Base-by-base conservation (phyloP, 2,113 vertebrate species). In the Xiphias gladius region DNA sequence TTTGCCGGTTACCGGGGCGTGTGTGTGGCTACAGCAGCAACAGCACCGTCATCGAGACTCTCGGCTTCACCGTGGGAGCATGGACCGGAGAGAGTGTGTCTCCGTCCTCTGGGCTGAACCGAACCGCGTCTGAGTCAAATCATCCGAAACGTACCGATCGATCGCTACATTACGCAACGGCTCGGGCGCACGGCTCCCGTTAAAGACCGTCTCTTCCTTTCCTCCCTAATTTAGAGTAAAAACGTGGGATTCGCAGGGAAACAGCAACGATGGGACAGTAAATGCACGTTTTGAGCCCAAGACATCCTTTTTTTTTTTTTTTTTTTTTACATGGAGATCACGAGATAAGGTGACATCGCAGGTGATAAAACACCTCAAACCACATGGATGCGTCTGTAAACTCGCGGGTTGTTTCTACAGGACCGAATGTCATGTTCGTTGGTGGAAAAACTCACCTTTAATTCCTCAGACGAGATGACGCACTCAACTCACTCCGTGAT, bases 381-480 rank as follows among this genome's bases (percentile, higher is more conserved):
- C 26, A 4, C 22, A 59, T 2, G 1, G 2, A n/a, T 7, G 37
- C 26, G 7, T 20, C 39, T 22, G 10, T 37, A 4, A 43, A 43
- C 41, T 43, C 41, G 6, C 37, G 0, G 50, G 10, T 50, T 16
- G 16, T 58, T 28, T 28, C 26, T 8, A 72, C 66, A 83, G 30
- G 65, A 50, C 16, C 58, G 37, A 62, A 50, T 50, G 16, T 52
- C 7, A 52, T 9, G 2, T 39, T 17, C 17, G 2, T 22, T 10
- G 7, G 50, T 4, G n/a, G 1, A 26, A 57, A 62, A 79, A 82
- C 84, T 88, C 82, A 91, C 82, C 82, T 79, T 64, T 63, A 55
- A 61, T 75, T 43, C 20, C 35, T 26, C 37, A 3, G 35, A 4
- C 0, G 3, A 58, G 46, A 69, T 68, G 76, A 78, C 76, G 76